Conservation (phyloP, 2,113 vertebrate genomes). For the Oreochromis tanganicae region DNA sequence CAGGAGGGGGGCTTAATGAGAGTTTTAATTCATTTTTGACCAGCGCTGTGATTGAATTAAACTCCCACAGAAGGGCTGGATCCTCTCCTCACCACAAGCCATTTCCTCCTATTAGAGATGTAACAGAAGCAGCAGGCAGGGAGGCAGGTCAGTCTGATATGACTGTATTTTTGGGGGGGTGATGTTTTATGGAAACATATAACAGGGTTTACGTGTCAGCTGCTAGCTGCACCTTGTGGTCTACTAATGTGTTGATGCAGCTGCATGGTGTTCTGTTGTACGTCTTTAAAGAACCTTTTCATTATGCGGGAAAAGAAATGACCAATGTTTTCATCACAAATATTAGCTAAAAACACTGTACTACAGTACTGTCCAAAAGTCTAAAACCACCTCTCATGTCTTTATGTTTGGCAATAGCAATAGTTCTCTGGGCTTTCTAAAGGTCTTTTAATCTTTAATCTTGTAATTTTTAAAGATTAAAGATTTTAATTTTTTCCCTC, state of each 20-base stretch:
- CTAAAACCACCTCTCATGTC: not conserved
- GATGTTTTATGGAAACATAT: not conserved
- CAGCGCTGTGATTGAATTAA: conserved; percentile 68
- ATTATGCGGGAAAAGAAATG: not conserved
- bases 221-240: not conserved
- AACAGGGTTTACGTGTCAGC: not conserved
- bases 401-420: not conserved
- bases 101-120: conserved; percentile 71
- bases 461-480: not conserved
- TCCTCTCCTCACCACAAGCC: conserved; percentile 46
- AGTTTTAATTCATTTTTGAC: conserved; percentile 74
- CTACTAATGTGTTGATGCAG: not conserved
- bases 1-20: conserved; percentile 57
- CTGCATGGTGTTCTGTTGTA: not conserved
- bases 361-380: not conserved
- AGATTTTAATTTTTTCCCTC: not conserved
- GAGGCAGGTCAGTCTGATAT: conserved; percentile 13
- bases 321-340: not conserved
- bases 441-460: not conserved
- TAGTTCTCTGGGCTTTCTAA: not conserved
- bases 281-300: not conserved
- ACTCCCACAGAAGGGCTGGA: conserved; percentile 66
- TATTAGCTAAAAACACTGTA: not conserved
- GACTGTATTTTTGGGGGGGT: not conserved
- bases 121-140: conserved; percentile 38